Evolutionary conservation across 2,113 vertebrate species (phyloP), one percentile per base, ranked within the genome.

Genomic region (Manacus vitellinus): DNA sequence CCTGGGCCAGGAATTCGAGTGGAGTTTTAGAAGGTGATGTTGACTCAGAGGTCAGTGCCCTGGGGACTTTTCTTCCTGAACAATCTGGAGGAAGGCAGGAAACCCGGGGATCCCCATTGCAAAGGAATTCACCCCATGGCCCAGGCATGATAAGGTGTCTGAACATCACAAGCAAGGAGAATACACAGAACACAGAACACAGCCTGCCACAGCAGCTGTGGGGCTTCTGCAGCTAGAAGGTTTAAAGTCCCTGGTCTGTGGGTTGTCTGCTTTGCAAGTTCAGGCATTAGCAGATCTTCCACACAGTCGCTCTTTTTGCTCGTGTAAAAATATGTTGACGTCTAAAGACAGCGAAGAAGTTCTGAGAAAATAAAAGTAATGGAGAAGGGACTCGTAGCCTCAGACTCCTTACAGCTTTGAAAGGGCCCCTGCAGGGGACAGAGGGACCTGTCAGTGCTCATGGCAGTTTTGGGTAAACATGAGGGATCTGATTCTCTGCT

Each of bases 291-390:
- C 59, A 86, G 51, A 46, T 47, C 51, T 90, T 92, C 55, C 51
- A 15, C 17, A 9, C 31, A 33, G 49, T 28, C 43, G 4, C 39
- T 55, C 19, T 7, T 14, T 78, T 46, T 71, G 24, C 25, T 85
- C 0, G 0, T 37, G 25, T 47, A 10, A 66, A 78, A 89, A 56
- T 43, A 46, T 0, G 1, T 41, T 58, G 33, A 19, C 15, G 4
- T 8, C 22, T 27, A 65, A 84, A 94, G 21, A 31, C 37, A 90
- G 35, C 21, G 59, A 49, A 61, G 37, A 62, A 77, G 25, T 5
- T n/a, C 30, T 25, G 63, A 79, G 51, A 51, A 76, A 85, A 70
- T 43, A 19, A 74, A 94, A 62, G 15, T 23, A 44, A 35, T 3
- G 4, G 17, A n/a, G 55, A 46, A 90, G 44, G 41, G 24, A 62